These are phyloP conservation scores for Pseudoatta argentina DNA, from an alignment of 1,140 invertebrate species.

Conservation along the genomic window DNA sequence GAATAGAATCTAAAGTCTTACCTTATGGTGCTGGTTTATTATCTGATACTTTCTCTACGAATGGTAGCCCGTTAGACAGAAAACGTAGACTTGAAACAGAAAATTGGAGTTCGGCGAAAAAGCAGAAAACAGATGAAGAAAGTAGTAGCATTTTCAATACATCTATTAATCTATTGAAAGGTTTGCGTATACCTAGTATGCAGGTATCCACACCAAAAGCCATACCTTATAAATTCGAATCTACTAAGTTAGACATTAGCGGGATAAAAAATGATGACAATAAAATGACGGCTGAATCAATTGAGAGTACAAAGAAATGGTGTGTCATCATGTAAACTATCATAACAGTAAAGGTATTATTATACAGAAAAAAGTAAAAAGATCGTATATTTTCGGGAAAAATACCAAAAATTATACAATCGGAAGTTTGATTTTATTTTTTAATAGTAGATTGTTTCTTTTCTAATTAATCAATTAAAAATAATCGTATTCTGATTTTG, in stretches of 20 bases:
- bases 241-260: constrained; percentile 70
- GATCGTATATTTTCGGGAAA: constrained; percentile 51
- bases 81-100: constrained; percentile 77
- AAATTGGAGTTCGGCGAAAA: constrained; percentile 68
- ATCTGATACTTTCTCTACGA: constrained; percentile 62
- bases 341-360: constrained; percentile 23
- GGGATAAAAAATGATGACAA: constrained; percentile 55
- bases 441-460: background rate
- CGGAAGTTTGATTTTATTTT: background rate
- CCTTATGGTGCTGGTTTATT: constrained; percentile 69
- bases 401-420: constrained; percentile 33
- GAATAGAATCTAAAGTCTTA: constrained; percentile 67
- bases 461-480: constrained; percentile 7
- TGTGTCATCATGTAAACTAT: constrained; percentile 81
- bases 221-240: constrained; percentile 73
- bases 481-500: background rate
- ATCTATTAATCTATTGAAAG: constrained; percentile 76
- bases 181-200: constrained; percentile 68
- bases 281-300: constrained; percentile 36
- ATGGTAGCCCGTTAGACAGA: constrained; percentile 73
- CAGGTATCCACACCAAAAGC: constrained; percentile 77
- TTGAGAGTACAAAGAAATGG: constrained; percentile 77
- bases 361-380: background rate
- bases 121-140: constrained; percentile 73
- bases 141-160: constrained; percentile 74